Evolutionary conservation across 2,888 invertebrate species (phyloP).

Genomic region (Agrotis clavis): DNA sequence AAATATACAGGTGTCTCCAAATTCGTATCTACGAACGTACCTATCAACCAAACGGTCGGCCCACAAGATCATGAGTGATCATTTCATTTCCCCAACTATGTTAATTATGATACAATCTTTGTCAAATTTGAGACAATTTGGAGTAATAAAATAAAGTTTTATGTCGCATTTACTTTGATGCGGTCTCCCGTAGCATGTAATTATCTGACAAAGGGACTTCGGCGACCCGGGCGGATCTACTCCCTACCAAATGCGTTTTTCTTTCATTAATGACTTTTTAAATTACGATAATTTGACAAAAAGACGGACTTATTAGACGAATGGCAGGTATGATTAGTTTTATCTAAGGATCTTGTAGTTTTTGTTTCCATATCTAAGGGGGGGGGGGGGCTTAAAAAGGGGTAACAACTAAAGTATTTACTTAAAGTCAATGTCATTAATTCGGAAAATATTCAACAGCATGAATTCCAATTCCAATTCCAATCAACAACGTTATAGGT

Average conservation of each 20-base stretch:
- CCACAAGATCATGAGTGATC: conserved; percentile 64
- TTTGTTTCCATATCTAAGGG: not conserved
- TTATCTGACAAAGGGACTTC: conserved; percentile 78
- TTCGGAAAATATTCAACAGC: too few relatives aligned
- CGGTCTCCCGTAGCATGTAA: conserved; percentile 82
- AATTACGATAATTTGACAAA: conserved; percentile 73
- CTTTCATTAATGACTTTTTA: conserved; percentile 68
- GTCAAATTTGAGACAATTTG: conserved; percentile 89
- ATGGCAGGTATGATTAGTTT: conserved; percentile 58
- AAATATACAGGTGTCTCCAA: conserved; percentile 40
- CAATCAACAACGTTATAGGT: too few relatives aligned
- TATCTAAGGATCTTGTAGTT: conserved; percentile 28
- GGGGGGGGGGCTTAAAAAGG: too few relatives aligned
- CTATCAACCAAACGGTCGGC: conserved; percentile 21
- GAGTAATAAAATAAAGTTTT: conserved; percentile 90
- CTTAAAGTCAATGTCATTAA: too few relatives aligned
- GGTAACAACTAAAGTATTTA: too few relatives aligned
- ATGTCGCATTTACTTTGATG: conserved; percentile 90
- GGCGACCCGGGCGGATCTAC: conserved; percentile 63
- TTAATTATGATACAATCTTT: conserved; percentile 86
- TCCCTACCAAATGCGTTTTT: conserved; percentile 61
- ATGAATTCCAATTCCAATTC: too few relatives aligned
- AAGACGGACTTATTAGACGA: conserved; percentile 59
- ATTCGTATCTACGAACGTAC: conserved; percentile 10
- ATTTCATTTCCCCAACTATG: conserved; percentile 79